Evolutionary conservation across 92 coral and sea anemone genomes (phyloP).

Genomic region (Umimayanthus chanpuru): DNA sequence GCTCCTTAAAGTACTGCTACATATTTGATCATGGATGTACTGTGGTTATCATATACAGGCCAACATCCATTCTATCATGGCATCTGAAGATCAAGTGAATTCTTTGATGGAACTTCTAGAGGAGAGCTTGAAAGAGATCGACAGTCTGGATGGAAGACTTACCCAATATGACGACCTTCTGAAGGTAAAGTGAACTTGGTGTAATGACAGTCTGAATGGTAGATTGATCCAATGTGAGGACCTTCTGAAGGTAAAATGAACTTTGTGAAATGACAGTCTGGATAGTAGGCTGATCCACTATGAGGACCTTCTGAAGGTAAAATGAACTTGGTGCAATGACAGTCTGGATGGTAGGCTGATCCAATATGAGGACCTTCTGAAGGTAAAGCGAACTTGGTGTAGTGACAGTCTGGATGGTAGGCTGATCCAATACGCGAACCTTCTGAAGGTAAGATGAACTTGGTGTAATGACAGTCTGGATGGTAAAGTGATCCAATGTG

Average conservation of each 20-base stretch:
- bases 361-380: constrained; percentile 72
- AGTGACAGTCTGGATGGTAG: background rate
- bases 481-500: too few relatives aligned
- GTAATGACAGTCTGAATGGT: constrained; percentile 59
- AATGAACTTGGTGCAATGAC: background rate
- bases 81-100: constrained; percentile 95
- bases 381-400: constrained; percentile 42
- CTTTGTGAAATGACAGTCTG: constrained; percentile 76
- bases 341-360: constrained; percentile 76
- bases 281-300: constrained; percentile 83
- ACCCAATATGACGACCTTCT: constrained; percentile 84
- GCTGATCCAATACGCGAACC: too few relatives aligned
- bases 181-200: constrained; percentile 52
- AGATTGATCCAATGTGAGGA: constrained; percentile 76
- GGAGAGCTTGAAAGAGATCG: constrained; percentile 87
- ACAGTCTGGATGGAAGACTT: constrained; percentile 79
- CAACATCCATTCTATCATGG: constrained; percentile 96
- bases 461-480: too few relatives aligned
- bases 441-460: too few relatives aligned
- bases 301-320: constrained; percentile 74
- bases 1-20: too few relatives aligned
- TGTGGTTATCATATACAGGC: constrained; percentile 59
- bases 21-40: too few relatives aligned
- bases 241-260: constrained; percentile 82
- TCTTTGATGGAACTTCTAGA: constrained; percentile 85